A percentile compares a stretch with the other conserved stretches of the same genome.
phyloP scores from a whole-genome alignment of 2,113 vertebrate species.

The Carassius carassius region DNA sequence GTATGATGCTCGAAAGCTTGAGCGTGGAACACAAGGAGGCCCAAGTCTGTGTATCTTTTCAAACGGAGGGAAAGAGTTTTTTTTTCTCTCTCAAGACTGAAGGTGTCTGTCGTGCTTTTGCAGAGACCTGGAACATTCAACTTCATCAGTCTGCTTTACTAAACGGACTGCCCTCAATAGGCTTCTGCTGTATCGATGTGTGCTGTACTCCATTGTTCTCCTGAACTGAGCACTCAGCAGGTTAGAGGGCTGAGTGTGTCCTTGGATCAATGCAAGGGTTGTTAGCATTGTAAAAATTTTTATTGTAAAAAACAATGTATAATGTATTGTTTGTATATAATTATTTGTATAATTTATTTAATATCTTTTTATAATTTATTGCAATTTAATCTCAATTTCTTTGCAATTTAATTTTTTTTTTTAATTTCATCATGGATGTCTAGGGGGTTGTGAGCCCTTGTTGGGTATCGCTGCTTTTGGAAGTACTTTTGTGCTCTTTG shows the following conservation, averaged over 20 bases:
- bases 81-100: neutral
- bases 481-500: neutral
- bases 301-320: no score
- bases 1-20: no score
- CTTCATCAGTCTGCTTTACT: slow-evolving; percentile 78
- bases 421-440: neutral
- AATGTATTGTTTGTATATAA: no score
- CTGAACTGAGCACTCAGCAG: slow-evolving; percentile 81
- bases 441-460: neutral
- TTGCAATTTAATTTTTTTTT: neutral
- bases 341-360: no score
- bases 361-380: no score
- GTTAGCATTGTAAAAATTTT: no score
- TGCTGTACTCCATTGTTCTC: slow-evolving; percentile 77
- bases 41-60: no score
- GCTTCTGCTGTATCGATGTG: slow-evolving; percentile 75
- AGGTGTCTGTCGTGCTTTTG: slow-evolving; percentile 36
- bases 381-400: neutral
- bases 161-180: slow-evolving; percentile 77
- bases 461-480: neutral
- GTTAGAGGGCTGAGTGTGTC: slow-evolving; percentile 78
- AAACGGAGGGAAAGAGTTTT: no score
- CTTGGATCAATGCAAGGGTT: slow-evolving; percentile 75
- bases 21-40: no score
- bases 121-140: slow-evolving; percentile 67